Evolutionary conservation across 23 tunicate species (phyloP).

Genomic region (Botrylloides violaceus): DNA sequence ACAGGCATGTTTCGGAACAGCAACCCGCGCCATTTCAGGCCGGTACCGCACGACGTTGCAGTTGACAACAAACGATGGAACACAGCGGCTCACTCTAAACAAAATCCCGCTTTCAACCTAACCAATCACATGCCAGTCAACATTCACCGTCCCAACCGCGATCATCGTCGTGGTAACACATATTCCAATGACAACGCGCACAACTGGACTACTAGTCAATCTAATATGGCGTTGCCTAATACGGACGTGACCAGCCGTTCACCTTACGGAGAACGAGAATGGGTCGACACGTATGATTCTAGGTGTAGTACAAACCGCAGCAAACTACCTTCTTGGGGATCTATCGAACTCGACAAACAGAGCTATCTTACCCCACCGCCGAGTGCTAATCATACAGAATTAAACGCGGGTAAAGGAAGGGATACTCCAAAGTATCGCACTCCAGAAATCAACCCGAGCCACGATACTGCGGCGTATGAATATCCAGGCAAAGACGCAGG

Average conservation of each 20-base stretch:
- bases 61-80: not conserved
- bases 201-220: not conserved
- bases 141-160: conserved; percentile 3
- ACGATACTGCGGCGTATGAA: not conserved
- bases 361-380: conserved; percentile 14
- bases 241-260: not conserved
- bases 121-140: not conserved
- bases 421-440: not conserved
- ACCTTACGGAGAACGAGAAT: conserved; percentile 20
- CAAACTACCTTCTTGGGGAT: conserved; percentile 22
- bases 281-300: conserved; percentile 17
- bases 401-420: not conserved
- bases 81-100: not conserved
- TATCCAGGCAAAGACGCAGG: not conserved
- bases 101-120: not conserved
- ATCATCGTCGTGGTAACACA: conserved; percentile 4
- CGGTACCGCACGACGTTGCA: not conserved
- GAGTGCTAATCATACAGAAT: not conserved
- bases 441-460: not conserved
- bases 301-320: conserved; percentile 12
- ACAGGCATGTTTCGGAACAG: conserved; percentile 2
- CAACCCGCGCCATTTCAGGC: not conserved
- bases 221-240: not conserved
- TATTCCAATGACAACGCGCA: conserved; percentile 5
- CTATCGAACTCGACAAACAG: conserved; percentile 16